A percentile compares a stretch with the other conserved stretches of the same genome.
These are phyloP conservation scores for Leptogaster cylindrica DNA, from an alignment of 2,888 invertebrate species.

Conservation along the genomic window DNA sequence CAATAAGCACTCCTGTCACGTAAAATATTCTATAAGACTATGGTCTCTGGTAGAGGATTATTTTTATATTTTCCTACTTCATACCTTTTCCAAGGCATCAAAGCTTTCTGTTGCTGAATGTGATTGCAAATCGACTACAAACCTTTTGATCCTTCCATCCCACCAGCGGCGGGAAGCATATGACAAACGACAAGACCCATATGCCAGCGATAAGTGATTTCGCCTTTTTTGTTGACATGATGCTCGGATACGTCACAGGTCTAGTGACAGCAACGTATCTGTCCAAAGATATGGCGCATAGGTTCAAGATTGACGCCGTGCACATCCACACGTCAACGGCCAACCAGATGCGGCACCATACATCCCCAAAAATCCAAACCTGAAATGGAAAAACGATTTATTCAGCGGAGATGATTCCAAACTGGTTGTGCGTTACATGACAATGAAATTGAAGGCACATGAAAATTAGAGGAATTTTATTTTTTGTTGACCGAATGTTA, in stretches of 20 bases:
- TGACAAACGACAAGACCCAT: slow-evolving; percentile 95
- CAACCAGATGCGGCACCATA: slow-evolving; percentile 96
- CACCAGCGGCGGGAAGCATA: slow-evolving; percentile 94
- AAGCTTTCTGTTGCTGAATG: too few relatives aligned
- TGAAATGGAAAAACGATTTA: slow-evolving; percentile 59
- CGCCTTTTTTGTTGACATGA: slow-evolving; percentile 84
- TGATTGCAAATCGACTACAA: too few relatives aligned
- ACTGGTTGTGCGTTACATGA: too few relatives aligned
- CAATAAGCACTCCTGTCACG: neutral
- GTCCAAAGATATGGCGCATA: slow-evolving; percentile 93
- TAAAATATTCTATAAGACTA: neutral
- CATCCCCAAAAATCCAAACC: slow-evolving; percentile 96
- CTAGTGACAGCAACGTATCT: slow-evolving; percentile 96
- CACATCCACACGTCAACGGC: slow-evolving; percentile 99
- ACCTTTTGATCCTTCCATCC: slow-evolving; percentile 86
- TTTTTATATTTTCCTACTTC: too few relatives aligned
- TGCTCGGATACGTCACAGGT: slow-evolving; percentile 93
- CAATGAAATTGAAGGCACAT: too few relatives aligned
- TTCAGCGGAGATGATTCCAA: neutral
- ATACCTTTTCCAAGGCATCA: too few relatives aligned
- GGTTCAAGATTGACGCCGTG: slow-evolving; percentile 94
- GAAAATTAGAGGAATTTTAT: too few relatives aligned
- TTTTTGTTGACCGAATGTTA: too few relatives aligned
- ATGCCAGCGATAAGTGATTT: slow-evolving; percentile 88
- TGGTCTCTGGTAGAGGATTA: neutral